phyloP scores from a whole-genome alignment of 2,797 vertebrate species.

The Synanceia verrucosa region DNA sequence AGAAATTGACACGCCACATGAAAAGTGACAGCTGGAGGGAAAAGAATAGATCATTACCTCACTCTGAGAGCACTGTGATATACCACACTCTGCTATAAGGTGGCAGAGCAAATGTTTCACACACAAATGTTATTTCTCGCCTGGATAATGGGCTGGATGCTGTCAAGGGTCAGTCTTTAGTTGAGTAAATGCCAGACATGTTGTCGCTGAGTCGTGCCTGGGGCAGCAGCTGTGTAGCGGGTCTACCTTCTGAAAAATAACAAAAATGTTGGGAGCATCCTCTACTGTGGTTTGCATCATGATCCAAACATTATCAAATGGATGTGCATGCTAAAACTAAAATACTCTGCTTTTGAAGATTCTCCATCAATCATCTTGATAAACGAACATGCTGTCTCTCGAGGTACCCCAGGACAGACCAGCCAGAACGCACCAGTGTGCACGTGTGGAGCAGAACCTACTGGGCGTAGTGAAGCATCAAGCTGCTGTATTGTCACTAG shows the following conservation, averaged over 20 bases:
- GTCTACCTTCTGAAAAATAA: slow-evolving; percentile 7
- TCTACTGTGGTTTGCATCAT: not conserved
- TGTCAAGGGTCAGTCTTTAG: slow-evolving; percentile 36
- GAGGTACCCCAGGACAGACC: slow-evolving; percentile 32
- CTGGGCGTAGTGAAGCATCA: slow-evolving; percentile 41
- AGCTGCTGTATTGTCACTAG: slow-evolving; percentile 24
- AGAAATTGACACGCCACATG: slow-evolving; percentile 28
- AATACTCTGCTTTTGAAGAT: slow-evolving; percentile 28
- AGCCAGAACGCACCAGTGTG: slow-evolving; percentile 30
- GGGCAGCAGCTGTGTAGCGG: not conserved
- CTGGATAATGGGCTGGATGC: slow-evolving; percentile 30
- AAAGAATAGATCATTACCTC: slow-evolving; percentile 44
- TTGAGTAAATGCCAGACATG: slow-evolving; percentile 41
- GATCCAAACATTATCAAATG: not conserved
- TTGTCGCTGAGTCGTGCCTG: slow-evolving; percentile 21
- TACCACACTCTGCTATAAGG: not conserved
- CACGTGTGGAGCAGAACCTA: slow-evolving; percentile 26
- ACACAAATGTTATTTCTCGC: slow-evolving; percentile 34
- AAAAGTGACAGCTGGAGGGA: slow-evolving; percentile 42
- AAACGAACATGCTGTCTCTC: not conserved
- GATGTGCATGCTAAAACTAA: not conserved
- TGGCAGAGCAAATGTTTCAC: not conserved
- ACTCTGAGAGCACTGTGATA: slow-evolving; percentile 9
- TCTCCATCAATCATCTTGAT: slow-evolving; percentile 13
- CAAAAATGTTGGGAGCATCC: not conserved